phyloP scores from a whole-genome alignment of 2,888 invertebrate genomes.

The Caenorhabditis becei region DNA sequence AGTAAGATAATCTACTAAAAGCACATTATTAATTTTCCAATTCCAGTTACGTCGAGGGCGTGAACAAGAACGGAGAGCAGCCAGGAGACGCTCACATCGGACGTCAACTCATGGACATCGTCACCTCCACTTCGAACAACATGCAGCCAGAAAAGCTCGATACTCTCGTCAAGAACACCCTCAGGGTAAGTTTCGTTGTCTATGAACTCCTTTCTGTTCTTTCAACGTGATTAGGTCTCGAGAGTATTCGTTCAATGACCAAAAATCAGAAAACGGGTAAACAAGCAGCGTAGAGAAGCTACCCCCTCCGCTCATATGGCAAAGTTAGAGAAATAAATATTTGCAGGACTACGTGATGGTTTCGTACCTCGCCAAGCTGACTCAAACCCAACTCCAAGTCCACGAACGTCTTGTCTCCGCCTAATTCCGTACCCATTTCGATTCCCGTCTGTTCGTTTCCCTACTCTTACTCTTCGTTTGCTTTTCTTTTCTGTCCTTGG shows the following conservation, averaged over 20 bases:
- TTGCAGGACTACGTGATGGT: conserved; percentile 94
- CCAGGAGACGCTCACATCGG: conserved; percentile 90
- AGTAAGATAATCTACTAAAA: conserved; percentile 83
- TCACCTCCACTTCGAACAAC: conserved; percentile 87
- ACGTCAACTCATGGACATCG: conserved; percentile 87
- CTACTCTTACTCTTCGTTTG: not conserved
- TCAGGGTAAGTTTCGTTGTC: conserved; percentile 87
- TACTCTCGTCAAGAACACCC: conserved; percentile 94
- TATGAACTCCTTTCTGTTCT: not conserved
- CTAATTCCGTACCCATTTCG: conserved; percentile 33
- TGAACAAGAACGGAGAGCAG: conserved; percentile 86
- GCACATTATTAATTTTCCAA: not conserved
- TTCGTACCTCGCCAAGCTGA: conserved; percentile 94
- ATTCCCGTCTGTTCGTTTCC: not conserved
- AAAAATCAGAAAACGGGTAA: conserved; percentile 10
- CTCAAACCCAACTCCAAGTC: conserved; percentile 95
- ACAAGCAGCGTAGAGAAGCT: not conserved
- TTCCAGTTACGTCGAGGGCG: conserved; percentile 88
- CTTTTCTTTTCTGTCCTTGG: conserved; percentile 2
- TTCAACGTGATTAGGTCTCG: not conserved
- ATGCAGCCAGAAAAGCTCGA: conserved; percentile 92
- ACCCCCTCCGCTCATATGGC: not conserved
- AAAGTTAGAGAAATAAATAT: conserved; percentile 10
- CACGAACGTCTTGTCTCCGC: conserved; percentile 90
- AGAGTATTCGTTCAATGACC: conserved; percentile 2